Base-by-base conservation (phyloP, 2,888 invertebrate genomes). In the Sabellastarte sp. region DNA sequence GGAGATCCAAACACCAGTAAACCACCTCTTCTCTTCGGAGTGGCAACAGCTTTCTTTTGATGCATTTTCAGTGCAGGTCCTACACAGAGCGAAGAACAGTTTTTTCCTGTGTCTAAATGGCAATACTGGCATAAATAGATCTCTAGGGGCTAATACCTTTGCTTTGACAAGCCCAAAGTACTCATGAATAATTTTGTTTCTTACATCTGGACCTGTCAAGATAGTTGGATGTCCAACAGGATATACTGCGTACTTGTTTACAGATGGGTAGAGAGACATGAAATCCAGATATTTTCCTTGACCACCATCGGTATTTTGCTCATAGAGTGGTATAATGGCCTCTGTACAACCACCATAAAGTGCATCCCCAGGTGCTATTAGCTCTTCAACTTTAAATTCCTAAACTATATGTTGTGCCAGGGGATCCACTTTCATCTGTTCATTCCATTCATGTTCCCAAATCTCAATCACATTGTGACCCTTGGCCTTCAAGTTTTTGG, bases 11-110 rank as follows among this genome's bases (percentile, higher is more conserved):
- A 26, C 26, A n/a, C 53, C 53, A 53, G 20, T 53, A 5, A 53
- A n/a, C 5, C 15, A 10, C 26, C 53, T 15, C 5, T 53, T 26
- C 26, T 15, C 4, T 20, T 53, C 53, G 24, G 4, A 5, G 28
- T 53, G 53, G 24, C 20, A 20, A 26, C 53, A 53, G n/a, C n/a
- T n/a, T 10, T 10, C 26, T 53, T 26, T 10, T 20, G 66, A 60
- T 31, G 70, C 29, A 32, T 60, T 63, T 41, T 77, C 70, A 3
- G 70, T 76, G 67, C 82, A 82, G 0, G 65, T 70, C 5, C 72
- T 63, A 68, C 81, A 83, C 1, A 83, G 62, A 1, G 71, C 62
- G 68, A 82, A 82, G 67, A 79, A 69, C 30, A 83, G 59, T 58
- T 75, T 73, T 0, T 64, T 62, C 55, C 76, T 69, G 59, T 73